Conservation (phyloP, 1,140 invertebrate species). For the Pemphigus obesinymphae region DNA sequence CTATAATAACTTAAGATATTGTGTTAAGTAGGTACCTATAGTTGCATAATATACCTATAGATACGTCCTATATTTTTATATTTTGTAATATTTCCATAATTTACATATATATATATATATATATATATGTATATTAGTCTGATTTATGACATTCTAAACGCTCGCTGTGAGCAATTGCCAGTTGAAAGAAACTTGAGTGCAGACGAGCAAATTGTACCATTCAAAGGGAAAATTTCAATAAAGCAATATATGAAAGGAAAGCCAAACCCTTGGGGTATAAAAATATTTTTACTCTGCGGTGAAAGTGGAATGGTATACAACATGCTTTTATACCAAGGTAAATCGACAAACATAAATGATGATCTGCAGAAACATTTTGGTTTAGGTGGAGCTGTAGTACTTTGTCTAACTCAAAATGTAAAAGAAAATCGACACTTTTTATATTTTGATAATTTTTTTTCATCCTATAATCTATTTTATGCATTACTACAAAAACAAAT, state of each 20-base stretch:
- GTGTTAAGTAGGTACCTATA: too few relatives aligned
- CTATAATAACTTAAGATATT: too few relatives aligned
- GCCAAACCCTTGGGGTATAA: too few relatives aligned
- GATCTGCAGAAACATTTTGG: neutral
- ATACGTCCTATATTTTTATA: too few relatives aligned
- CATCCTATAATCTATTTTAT: slow-evolving; percentile 15
- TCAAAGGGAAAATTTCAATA: slow-evolving; percentile 45
- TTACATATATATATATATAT: too few relatives aligned
- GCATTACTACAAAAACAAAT: slow-evolving; percentile 22
- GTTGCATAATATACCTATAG: too few relatives aligned
- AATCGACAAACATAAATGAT: neutral
- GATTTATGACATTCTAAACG: too few relatives aligned
- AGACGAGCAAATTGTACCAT: too few relatives aligned
- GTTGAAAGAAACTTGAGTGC: slow-evolving; percentile 44
- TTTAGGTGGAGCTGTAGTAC: slow-evolving; percentile 7
- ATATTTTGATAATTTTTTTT: slow-evolving; percentile 37
- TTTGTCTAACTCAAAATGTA: neutral
- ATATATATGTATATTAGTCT: too few relatives aligned
- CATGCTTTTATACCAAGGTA: neutral
- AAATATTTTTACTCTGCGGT: too few relatives aligned
- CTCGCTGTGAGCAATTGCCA: too few relatives aligned
- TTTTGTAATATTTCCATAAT: too few relatives aligned
- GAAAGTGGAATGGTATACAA: neutral
- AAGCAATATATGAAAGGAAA: slow-evolving; percentile 40
- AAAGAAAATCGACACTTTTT: slow-evolving; percentile 43